Conservation (phyloP, 1,140 invertebrate species). For the Drosophila serrata region DNA sequence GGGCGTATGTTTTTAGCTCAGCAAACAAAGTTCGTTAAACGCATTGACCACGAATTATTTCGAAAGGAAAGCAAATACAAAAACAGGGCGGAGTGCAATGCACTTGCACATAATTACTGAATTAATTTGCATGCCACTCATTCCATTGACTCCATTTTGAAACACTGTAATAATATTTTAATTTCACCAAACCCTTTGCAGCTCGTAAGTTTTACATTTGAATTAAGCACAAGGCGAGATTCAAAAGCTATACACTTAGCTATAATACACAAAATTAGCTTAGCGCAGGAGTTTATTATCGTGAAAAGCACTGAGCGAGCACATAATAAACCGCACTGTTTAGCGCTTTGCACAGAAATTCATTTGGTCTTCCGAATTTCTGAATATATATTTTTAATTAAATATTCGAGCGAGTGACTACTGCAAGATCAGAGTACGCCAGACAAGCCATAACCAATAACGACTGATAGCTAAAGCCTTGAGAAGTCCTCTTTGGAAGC, state of each 20-base stretch:
- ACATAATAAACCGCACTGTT: constrained; percentile 76
- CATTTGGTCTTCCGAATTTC: constrained; percentile 29
- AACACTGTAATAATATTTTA: constrained; percentile 54
- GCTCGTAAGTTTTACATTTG: constrained; percentile 69
- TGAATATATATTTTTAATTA: constrained; percentile 37
- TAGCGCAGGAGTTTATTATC: constrained; percentile 82
- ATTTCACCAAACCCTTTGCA: constrained; percentile 65
- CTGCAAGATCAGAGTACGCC: constrained; percentile 63
- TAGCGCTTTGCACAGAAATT: constrained; percentile 57
- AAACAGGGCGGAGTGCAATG: constrained; percentile 52
- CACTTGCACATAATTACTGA: constrained; percentile 29
- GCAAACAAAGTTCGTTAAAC: constrained; percentile 73
- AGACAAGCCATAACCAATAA: constrained; percentile 31
- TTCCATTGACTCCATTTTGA: constrained; percentile 50
- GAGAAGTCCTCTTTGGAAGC: neutral
- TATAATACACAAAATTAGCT: constrained; percentile 28
- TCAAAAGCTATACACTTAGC: constrained; percentile 16
- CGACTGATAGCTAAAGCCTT: constrained; percentile 54
- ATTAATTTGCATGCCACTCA: constrained; percentile 37
- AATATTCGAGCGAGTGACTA: constrained; percentile 28
- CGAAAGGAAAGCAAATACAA: constrained; percentile 10
- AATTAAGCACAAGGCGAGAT: constrained; percentile 60
- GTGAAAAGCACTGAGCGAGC: constrained; percentile 79
- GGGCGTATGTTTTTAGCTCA: constrained; percentile 1
- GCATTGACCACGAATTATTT: constrained; percentile 56